Evolutionary conservation across 2,113 vertebrate species (phyloP).

Genomic region (Brachyhypopomus gauderio): DNA sequence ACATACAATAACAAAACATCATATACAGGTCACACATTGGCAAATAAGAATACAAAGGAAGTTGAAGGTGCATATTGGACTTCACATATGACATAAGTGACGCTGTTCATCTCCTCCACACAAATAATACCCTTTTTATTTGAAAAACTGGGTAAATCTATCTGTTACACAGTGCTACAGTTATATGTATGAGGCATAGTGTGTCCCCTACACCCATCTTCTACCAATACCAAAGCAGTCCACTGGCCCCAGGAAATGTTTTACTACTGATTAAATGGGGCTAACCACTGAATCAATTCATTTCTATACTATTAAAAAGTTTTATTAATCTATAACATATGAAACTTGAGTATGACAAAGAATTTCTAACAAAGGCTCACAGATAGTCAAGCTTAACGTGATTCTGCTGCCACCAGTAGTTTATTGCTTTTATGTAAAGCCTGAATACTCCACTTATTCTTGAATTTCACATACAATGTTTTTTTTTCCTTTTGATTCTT

Average conservation of each 20-base stretch:
- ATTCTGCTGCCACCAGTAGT: constrained; percentile 51
- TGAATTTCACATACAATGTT: constrained; percentile 51
- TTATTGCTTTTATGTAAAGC: constrained; percentile 68
- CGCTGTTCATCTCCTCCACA: constrained; percentile 69
- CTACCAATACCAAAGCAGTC: constrained; percentile 65
- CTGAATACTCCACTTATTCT: constrained; percentile 63
- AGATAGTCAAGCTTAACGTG: constrained; percentile 47
- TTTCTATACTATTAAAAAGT: constrained; percentile 58
- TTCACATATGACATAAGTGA: constrained; percentile 79
- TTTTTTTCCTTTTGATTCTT: constrained; percentile 47
- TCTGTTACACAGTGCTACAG: constrained; percentile 75
- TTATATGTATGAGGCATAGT: constrained; percentile 72
- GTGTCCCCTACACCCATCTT: constrained; percentile 72
- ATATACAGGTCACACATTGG: constrained; percentile 76
- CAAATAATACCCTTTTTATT: constrained; percentile 62
- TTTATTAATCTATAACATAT: constrained; percentile 38
- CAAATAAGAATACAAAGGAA: constrained; percentile 80
- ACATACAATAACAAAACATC: constrained; percentile 83
- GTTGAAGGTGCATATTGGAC: constrained; percentile 81
- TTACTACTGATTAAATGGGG: constrained; percentile 69
- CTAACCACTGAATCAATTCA: constrained; percentile 65
- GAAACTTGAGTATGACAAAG: constrained; percentile 29
- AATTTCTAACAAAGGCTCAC: constrained; percentile 54
- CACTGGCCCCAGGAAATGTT: constrained; percentile 64
- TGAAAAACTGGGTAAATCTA: constrained; percentile 73